Evolutionary conservation across 1,140 invertebrate genomes (phyloP).

Genomic region (Formica exsecta): DNA sequence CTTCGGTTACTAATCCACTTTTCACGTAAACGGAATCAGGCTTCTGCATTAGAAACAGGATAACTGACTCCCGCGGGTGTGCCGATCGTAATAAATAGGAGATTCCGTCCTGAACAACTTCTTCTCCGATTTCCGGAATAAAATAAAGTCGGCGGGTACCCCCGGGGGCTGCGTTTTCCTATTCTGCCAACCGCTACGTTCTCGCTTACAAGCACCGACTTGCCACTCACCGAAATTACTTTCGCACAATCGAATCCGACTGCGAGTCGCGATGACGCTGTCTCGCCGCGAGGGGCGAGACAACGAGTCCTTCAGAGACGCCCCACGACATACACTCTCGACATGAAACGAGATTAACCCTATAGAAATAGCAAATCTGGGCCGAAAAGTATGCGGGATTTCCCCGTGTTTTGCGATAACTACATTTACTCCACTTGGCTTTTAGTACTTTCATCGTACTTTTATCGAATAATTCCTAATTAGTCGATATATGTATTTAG

Average conservation of each 20-base stretch:
- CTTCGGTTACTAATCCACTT: slow-evolving; percentile 35
- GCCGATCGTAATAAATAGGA: slow-evolving; percentile 36
- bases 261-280: slow-evolving; percentile 57
- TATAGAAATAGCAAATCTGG: slow-evolving; percentile 32
- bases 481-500: background rate
- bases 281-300: slow-evolving; percentile 53
- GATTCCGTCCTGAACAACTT: slow-evolving; percentile 44
- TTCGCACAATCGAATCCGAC: slow-evolving; percentile 60
- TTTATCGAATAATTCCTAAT: slow-evolving; percentile 30
- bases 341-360: slow-evolving; percentile 51
- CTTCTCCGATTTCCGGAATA: slow-evolving; percentile 32
- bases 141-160: slow-evolving; percentile 29
- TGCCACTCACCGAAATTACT: slow-evolving; percentile 63
- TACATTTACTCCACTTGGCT: slow-evolving; percentile 29
- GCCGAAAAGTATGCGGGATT: slow-evolving; percentile 15
- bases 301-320: slow-evolving; percentile 54
- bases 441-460: background rate
- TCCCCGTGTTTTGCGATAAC: slow-evolving; percentile 4
- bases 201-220: slow-evolving; percentile 53
- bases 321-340: slow-evolving; percentile 48
- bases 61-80: slow-evolving; percentile 24
- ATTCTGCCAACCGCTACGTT: slow-evolving; percentile 15
- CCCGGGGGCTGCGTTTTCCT: slow-evolving; percentile 20
- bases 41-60: background rate
- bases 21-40: background rate